A percentile compares a stretch with the other conserved stretches of the same genome.
Evolutionary conservation across 2,797 vertebrate species (phyloP).

Genomic region (Lepilemur ruficaudatus): DNA sequence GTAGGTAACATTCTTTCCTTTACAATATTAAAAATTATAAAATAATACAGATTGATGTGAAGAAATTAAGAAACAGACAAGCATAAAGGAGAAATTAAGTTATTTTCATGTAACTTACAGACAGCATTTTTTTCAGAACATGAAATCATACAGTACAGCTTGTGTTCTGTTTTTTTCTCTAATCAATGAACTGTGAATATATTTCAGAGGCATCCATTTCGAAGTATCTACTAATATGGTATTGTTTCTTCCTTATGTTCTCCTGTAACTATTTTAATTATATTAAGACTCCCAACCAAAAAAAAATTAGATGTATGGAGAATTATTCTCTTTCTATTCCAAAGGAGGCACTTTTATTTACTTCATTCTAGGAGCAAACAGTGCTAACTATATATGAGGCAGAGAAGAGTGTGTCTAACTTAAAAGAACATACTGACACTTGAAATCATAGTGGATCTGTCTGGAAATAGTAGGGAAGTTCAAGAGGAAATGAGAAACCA

Average conservation of each 20-base stretch:
- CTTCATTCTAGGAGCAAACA: neutral
- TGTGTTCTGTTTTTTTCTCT: neutral
- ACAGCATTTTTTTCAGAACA: neutral
- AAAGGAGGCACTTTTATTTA: neutral
- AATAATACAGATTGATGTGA: neutral
- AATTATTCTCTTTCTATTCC: neutral
- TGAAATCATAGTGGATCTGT: neutral
- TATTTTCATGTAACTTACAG: neutral
- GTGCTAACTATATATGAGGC: neutral
- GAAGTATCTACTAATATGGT: neutral
- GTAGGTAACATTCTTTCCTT: neutral
- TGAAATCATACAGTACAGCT: neutral
- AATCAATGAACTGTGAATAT: neutral
- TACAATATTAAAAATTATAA: neutral
- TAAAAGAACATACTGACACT: neutral
- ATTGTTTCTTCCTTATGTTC: neutral
- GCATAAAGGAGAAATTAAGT: neutral
- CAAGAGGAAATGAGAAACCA: neutral
- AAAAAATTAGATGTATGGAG: neutral
- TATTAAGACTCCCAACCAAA: neutral
- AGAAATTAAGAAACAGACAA: neutral
- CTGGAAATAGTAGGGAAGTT: neutral
- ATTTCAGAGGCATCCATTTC: neutral
- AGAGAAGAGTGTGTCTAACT: neutral
- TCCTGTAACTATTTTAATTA: neutral